Evolutionary conservation across 2,888 invertebrate genomes (phyloP).

Genomic region (Blastobasis adustella): DNA sequence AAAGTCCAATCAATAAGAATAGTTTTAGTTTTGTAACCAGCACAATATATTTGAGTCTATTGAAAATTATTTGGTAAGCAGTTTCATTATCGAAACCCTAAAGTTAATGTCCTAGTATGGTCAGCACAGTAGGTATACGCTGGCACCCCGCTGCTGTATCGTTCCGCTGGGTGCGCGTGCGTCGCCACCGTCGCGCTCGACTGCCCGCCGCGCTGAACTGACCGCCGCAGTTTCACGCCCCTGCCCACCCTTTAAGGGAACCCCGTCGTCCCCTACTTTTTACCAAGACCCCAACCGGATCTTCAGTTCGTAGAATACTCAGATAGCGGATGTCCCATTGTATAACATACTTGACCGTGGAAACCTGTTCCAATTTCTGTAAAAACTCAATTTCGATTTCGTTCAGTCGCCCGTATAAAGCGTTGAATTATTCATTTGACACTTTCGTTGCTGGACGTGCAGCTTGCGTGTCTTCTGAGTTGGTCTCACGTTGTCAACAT

Average conservation of each 20-base stretch:
- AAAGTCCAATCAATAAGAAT: too few relatives aligned
- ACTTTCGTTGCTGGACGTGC: too few relatives aligned
- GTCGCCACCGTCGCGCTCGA: constrained; percentile 39
- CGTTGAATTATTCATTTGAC: too few relatives aligned
- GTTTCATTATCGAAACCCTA: too few relatives aligned
- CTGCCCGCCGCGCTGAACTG: constrained; percentile 36
- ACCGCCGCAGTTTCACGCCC: constrained; percentile 23
- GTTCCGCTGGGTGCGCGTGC: constrained; percentile 43
- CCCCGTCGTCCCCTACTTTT: not conserved
- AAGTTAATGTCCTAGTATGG: too few relatives aligned
- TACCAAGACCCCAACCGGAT: constrained; percentile 19
- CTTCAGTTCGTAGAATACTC: constrained; percentile 25
- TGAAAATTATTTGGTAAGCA: too few relatives aligned
- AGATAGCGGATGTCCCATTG: constrained; percentile 2
- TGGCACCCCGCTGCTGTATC: constrained; percentile 34
- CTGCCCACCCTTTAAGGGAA: constrained; percentile 12
- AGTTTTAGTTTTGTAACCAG: too few relatives aligned
- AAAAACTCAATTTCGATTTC: constrained; percentile 2
- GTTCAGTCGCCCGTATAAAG: constrained; percentile 8
- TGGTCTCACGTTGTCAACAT: too few relatives aligned
- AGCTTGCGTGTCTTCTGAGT: too few relatives aligned
- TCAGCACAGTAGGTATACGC: too few relatives aligned
- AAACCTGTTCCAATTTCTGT: too few relatives aligned
- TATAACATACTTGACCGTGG: constrained; percentile 9
- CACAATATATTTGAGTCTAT: too few relatives aligned